A percentile compares a stretch with the other conserved stretches of the same genome.
phyloP scores from a whole-genome alignment of 2,888 invertebrate genomes.

The Pachydiplax longipennis region DNA sequence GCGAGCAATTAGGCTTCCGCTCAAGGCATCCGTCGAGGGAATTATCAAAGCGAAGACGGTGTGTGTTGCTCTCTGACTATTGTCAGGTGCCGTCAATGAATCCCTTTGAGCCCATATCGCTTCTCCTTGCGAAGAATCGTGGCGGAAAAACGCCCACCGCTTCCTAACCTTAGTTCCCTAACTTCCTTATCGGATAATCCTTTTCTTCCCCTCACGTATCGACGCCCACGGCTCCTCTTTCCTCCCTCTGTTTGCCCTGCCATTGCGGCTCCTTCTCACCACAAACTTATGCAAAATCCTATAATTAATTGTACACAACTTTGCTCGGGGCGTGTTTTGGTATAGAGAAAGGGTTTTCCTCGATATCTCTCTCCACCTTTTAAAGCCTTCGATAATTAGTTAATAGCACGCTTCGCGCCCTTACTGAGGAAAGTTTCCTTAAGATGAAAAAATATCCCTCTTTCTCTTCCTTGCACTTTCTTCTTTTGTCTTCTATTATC shows the following conservation, averaged over 20 bases:
- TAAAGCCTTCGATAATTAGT: constrained; percentile 6
- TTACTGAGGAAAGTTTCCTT: not conserved
- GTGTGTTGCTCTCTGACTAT: not conserved
- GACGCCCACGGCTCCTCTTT: not conserved
- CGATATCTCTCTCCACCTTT: not conserved
- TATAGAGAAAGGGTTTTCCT: not conserved
- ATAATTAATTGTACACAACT: constrained; percentile 22
- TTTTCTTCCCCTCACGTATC: not conserved
- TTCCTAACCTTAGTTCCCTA: not conserved
- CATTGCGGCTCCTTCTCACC: not conserved
- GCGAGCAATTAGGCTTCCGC: constrained; percentile 12
- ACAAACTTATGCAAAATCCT: constrained; percentile 12
- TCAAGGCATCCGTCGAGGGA: not conserved
- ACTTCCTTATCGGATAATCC: not conserved
- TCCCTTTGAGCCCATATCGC: not conserved
- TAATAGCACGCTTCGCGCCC: not conserved
- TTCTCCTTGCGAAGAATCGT: not conserved
- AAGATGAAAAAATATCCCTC: not conserved
- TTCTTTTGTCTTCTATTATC: too few relatives aligned
- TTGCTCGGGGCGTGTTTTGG: not conserved
- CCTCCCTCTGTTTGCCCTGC: not conserved
- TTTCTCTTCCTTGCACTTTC: not conserved
- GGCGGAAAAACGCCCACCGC: not conserved
- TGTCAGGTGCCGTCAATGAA: not conserved
- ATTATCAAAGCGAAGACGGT: not conserved